phyloP scores from a whole-genome alignment of 2,797 vertebrate species.

The Rallus crepitans region DNA sequence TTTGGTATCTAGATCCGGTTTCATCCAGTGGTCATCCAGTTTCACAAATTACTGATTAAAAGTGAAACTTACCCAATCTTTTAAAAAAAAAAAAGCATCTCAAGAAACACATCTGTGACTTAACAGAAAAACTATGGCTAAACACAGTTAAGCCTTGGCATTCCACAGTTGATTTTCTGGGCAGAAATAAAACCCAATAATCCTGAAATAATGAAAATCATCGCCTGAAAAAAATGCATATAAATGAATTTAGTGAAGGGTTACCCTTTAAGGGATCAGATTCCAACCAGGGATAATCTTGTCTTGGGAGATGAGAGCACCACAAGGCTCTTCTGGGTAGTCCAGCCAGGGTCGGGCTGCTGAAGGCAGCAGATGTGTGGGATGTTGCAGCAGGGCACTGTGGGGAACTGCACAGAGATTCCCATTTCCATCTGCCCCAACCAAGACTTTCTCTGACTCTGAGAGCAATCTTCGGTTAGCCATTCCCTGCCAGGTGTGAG shows the following conservation, averaged over 20 bases:
- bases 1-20: background rate
- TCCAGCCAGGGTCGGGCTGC: fast-evolving
- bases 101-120: background rate
- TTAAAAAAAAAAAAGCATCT: background rate
- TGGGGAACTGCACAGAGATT: background rate
- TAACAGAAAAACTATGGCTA: background rate
- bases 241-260: background rate
- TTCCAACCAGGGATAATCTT: background rate
- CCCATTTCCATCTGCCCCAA: background rate
- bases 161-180: background rate
- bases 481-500: background rate
- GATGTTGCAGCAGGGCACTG: background rate
- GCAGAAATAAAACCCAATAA: background rate
- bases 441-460: background rate
- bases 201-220: background rate
- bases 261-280: background rate
- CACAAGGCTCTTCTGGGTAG: background rate
- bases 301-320: background rate
- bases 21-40: no score
- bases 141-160: background rate
- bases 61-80: background rate
- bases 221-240: background rate
- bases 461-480: background rate
- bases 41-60: background rate
- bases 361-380: background rate